Conservation (phyloP, 2,888 invertebrate genomes). For the Dynastes grantii region DNA sequence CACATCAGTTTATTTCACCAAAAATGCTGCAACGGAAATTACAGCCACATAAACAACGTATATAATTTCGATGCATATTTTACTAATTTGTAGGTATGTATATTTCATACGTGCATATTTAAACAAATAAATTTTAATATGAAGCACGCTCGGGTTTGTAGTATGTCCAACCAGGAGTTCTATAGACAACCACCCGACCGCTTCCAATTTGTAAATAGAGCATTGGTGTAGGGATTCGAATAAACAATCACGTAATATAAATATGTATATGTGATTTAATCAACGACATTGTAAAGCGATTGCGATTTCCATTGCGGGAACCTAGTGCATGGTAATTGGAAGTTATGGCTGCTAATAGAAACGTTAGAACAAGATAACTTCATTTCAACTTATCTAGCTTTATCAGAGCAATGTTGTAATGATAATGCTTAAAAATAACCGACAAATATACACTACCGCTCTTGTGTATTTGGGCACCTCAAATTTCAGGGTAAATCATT, state of each 20-base stretch:
- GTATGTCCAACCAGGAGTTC: neutral
- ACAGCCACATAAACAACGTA: neutral
- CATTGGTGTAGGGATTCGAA: neutral
- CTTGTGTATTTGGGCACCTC: too few relatives aligned
- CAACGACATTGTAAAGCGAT: neutral
- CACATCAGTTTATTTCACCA: neutral
- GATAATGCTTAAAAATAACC: too few relatives aligned
- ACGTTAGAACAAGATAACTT: too few relatives aligned
- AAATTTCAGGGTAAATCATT: too few relatives aligned
- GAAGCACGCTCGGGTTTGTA: too few relatives aligned
- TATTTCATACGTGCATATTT: conserved; percentile 6
- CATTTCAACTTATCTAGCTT: too few relatives aligned
- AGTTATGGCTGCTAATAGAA: neutral
- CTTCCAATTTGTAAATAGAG: conserved; percentile 4
- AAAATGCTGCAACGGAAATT: too few relatives aligned
- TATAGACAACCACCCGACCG: neutral
- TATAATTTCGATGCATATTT: conserved; percentile 15
- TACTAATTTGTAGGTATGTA: neutral
- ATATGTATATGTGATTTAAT: conserved; percentile 2
- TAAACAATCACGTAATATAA: conserved; percentile 8
- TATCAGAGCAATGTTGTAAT: too few relatives aligned
- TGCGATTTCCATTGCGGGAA: neutral
- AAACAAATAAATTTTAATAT: conserved; percentile 1
- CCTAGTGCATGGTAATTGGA: neutral
- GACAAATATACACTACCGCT: too few relatives aligned